Base-by-base conservation (phyloP, 2,888 invertebrate species). In the Phasia obesa region DNA sequence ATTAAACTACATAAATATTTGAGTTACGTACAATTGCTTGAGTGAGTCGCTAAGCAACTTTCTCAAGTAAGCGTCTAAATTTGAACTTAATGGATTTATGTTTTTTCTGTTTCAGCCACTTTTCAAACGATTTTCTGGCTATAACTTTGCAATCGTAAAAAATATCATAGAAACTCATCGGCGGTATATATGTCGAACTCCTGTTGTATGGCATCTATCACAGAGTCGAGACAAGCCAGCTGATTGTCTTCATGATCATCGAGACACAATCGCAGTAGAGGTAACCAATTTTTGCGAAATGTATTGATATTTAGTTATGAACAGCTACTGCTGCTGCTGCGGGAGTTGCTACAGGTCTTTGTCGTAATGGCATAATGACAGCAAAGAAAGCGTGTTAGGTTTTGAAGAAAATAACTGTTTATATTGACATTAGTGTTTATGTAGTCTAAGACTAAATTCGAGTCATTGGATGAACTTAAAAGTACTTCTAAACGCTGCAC, bases 371-470 rank as follows among this genome's bases (percentile, higher is more conserved):
- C 88, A 78, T 88, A 90, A 87, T 90, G 89, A 87, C 90, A 90
- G 87, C 90, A 90, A 62, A 90, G 87, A 73, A 88, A 90, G 87
- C 88, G 88, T 51, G 90, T 89, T 64, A 90, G 85, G 44, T 87
- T 87, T 62, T 88, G 86, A 77, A 90, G 87, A 84, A 90, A 90
- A 73, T 85, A 86, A 53, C 81, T 86, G 78, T 88, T 89, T 75
- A 89, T 89, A 86, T 87, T 83, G 84, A 90, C 90, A 87, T 90
- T 90, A 17, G 91, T 90, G 73, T 87, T 89, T 9, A 90, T 90
- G 76, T 90, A 90, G 67, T 90, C 90, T 64, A 90, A 90, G 69
- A 90, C 90, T 85, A 89, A 87, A 83, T 90, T 88, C 59, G 88
- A 86, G 17, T 85, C 85, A 69, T 79, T 87, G 59, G 86, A 86